A percentile compares a stretch with the other conserved stretches of the same genome.
phyloP scores from a whole-genome alignment of 2,113 vertebrate species.

The Calypte anna region DNA sequence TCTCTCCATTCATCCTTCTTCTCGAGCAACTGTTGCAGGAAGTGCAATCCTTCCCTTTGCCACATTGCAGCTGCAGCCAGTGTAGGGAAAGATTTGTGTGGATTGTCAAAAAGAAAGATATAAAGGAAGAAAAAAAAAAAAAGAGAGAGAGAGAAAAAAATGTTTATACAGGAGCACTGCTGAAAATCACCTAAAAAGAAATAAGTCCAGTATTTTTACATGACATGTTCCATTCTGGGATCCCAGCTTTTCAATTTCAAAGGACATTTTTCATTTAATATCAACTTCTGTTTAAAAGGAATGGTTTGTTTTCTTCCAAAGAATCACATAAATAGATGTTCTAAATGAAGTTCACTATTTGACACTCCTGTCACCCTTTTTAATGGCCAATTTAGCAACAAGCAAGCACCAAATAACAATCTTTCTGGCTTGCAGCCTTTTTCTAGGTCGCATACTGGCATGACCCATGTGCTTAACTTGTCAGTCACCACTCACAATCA shows the following conservation, averaged over 20 bases:
- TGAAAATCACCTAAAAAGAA: neutral
- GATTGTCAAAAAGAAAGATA: neutral
- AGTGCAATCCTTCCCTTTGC: neutral
- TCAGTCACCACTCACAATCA: neutral
- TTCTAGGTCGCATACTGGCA: neutral
- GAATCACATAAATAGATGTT: neutral
- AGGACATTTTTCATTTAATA: neutral
- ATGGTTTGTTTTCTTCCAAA: neutral
- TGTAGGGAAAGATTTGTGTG: neutral
- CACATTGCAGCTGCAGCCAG: neutral
- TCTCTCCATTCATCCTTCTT: neutral
- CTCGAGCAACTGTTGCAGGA: neutral
- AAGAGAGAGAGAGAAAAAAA: neutral
- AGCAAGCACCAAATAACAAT: neutral
- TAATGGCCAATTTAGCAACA: constrained; percentile 18
- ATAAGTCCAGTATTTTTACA: neutral
- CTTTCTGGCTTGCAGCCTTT: neutral
- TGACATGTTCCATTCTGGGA: neutral
- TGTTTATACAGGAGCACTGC: neutral
- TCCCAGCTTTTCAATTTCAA: neutral
- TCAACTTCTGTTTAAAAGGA: neutral
- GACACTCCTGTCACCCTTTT: neutral
- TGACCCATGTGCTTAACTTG: neutral
- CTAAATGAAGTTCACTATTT: neutral
- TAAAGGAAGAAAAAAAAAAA: neutral